phyloP scores from a whole-genome alignment of 2,113 vertebrate species.

The Microtus pennsylvanicus region DNA sequence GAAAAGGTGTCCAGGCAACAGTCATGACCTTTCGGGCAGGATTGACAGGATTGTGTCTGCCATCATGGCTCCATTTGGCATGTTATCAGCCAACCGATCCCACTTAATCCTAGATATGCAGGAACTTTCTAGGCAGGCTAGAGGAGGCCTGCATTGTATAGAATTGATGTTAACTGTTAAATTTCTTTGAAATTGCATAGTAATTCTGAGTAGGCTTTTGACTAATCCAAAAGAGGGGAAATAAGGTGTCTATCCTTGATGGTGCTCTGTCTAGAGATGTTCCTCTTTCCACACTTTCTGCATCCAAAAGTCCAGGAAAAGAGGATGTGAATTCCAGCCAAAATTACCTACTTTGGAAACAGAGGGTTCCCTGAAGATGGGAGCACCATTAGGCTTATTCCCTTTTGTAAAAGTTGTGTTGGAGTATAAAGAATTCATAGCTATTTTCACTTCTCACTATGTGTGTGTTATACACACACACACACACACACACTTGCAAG shows the following conservation, averaged over 20 bases:
- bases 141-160: background rate
- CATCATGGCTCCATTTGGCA: background rate
- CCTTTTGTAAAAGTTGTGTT: background rate
- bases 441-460: background rate
- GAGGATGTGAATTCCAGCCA: background rate
- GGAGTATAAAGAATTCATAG: background rate
- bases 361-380: background rate
- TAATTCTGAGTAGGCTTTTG: slow-evolving; percentile 2
- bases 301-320: background rate
- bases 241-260: background rate
- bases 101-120: background rate
- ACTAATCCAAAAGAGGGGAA: background rate
- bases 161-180: background rate
- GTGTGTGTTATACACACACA: background rate
- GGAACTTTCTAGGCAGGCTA: background rate
- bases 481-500: background rate
- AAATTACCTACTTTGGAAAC: background rate
- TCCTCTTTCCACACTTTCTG: background rate
- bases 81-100: background rate
- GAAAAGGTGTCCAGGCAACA: background rate
- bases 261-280: background rate
- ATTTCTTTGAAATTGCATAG: slow-evolving; percentile 17
- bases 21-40: background rate
- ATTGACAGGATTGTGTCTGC: too few species aligned
- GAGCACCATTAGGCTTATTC: background rate